Evolutionary conservation across 2,797 vertebrate species (phyloP).

Genomic region (Myiotriccus ornatus): DNA sequence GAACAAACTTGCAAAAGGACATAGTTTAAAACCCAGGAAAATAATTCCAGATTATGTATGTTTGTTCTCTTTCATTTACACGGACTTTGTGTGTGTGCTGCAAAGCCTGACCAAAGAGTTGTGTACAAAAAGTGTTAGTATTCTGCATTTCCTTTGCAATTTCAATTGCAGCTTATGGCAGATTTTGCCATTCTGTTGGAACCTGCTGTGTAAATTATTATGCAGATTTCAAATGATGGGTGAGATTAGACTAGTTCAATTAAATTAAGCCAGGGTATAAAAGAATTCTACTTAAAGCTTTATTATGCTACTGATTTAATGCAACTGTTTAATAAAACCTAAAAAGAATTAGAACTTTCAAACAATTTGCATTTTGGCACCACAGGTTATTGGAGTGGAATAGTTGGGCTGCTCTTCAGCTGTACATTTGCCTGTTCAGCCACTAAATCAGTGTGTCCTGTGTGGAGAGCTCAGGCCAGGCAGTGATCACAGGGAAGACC

Average conservation of each 20-base stretch:
- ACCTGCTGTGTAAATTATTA: neutral
- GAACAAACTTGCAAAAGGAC: conserved; percentile 59
- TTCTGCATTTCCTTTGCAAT: conserved; percentile 15
- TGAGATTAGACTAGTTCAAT: neutral
- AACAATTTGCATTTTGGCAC: neutral
- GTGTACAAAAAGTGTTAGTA: neutral
- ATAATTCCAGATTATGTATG: conserved; percentile 3
- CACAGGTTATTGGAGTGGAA: neutral
- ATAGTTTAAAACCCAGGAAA: conserved; percentile 56
- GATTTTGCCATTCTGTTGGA: conserved; percentile 23
- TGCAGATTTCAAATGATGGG: conserved; percentile 26
- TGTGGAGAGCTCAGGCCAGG: neutral
- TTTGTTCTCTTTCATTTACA: conserved; percentile 50
- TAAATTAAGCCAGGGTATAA: neutral
- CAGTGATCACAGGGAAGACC: neutral
- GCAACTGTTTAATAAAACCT: neutral
- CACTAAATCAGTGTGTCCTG: neutral
- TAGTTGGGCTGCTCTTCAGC: neutral
- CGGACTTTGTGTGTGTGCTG: neutral
- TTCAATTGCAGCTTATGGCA: conserved; percentile 21
- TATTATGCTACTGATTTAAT: neutral
- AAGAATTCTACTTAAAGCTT: neutral
- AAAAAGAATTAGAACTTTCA: neutral
- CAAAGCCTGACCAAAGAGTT: conserved; percentile 34
- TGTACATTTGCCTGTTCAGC: neutral